Percentiles rank a stretch among this genome's conserved stretches.
Evolutionary conservation across 2,888 invertebrate genomes (phyloP).

Genomic region (Magallana nippona): DNA sequence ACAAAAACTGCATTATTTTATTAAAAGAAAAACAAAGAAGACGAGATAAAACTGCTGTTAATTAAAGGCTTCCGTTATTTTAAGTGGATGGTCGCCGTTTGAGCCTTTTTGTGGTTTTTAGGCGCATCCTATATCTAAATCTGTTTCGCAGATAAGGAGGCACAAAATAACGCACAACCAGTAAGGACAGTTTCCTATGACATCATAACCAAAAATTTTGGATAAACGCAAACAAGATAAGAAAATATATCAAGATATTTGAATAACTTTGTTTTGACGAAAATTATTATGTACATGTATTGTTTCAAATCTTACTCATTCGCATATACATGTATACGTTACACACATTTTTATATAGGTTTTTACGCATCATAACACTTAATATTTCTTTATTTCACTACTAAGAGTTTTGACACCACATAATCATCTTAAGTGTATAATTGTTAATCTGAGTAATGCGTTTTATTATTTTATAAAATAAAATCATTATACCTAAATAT

Average conservation of each 20-base stretch:
- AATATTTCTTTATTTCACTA: too few species aligned
- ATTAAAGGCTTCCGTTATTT: slow-evolving; percentile 24
- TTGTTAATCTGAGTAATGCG: too few species aligned
- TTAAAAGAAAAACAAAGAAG: not conserved
- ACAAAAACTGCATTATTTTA: slow-evolving; percentile 4
- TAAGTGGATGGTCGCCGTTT: not conserved
- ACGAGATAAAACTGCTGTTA: slow-evolving; percentile 21
- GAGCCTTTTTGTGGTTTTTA: slow-evolving; percentile 2
- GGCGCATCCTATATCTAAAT: not conserved
- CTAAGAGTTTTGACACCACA: too few species aligned
- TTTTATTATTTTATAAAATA: too few species aligned
- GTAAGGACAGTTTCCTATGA: not conserved
- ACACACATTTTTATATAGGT: too few species aligned
- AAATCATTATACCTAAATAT: too few species aligned
- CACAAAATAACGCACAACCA: slow-evolving; percentile 3
- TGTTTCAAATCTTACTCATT: too few species aligned
- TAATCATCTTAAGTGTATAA: too few species aligned
- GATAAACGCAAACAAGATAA: not conserved
- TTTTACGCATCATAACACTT: too few species aligned
- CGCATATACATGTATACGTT: too few species aligned
- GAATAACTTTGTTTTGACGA: too few species aligned
- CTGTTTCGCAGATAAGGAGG: slow-evolving; percentile 9
- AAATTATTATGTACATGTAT: too few species aligned
- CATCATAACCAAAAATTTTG: not conserved
- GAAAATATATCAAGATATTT: not conserved